phyloP scores from a whole-genome alignment of 2,888 invertebrate species.

The Candidula unifasciata region DNA sequence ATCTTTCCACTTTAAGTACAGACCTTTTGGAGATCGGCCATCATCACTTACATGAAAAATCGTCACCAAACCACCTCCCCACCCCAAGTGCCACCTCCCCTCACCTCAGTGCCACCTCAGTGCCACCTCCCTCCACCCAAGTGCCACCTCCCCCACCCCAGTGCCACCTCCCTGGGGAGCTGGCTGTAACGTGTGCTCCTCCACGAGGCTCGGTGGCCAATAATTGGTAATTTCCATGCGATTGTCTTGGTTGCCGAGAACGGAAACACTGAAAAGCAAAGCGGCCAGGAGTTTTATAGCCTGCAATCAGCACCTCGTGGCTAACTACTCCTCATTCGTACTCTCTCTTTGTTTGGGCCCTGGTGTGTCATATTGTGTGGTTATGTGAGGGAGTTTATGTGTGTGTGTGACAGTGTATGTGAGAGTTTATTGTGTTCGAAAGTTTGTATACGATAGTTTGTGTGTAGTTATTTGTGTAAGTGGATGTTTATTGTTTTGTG shows the following conservation, averaged over 20 bases:
- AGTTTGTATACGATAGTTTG: background rate
- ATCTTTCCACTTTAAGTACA: too few species aligned
- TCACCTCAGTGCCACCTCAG: background rate
- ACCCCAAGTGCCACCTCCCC: background rate
- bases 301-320: background rate
- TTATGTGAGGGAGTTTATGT: background rate
- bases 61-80: too few species aligned
- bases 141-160: background rate
- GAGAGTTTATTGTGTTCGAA: background rate
- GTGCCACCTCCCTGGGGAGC: background rate
- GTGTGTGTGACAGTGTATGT: background rate
- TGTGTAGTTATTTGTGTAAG: background rate
- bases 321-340: background rate
- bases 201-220: background rate
- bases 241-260: background rate
- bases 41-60: too few species aligned
- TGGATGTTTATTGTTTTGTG: background rate
- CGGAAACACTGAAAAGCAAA: background rate
- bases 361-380: background rate
- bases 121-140: background rate
- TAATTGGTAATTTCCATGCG: constrained; percentile 15
- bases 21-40: too few species aligned
- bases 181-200: background rate
- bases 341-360: background rate
- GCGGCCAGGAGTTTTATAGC: background rate